Evolutionary conservation across 1,140 invertebrate genomes (phyloP).

Genomic region (Drosophila orosa): DNA sequence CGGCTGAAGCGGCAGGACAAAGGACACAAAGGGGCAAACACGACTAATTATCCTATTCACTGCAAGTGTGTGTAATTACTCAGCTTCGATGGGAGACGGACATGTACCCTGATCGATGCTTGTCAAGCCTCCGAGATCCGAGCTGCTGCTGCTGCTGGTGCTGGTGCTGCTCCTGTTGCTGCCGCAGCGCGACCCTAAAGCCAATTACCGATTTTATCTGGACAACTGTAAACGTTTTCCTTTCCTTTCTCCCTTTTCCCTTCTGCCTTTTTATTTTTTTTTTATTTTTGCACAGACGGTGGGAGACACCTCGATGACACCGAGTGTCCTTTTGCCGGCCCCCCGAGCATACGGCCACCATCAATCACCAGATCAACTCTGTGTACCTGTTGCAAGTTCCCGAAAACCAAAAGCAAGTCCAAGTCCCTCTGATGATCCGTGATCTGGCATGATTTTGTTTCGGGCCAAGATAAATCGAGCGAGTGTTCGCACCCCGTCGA

Average conservation of each 20-base stretch:
- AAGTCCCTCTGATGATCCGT: conserved; percentile 24
- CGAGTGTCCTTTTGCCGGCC: conserved; percentile 36
- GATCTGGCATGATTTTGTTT: conserved; percentile 66
- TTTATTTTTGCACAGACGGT: conserved; percentile 20
- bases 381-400: conserved; percentile 44
- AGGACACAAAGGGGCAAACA: conserved; percentile 67
- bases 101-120: conserved; percentile 48
- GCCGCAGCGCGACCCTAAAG: conserved; percentile 42
- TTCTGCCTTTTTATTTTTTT: neutral
- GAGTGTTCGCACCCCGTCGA: conserved; percentile 79
- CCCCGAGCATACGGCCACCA: conserved; percentile 57
- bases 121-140: conserved; percentile 44
- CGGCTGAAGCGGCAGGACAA: conserved; percentile 49
- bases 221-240: conserved; percentile 49
- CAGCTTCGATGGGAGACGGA: conserved; percentile 11
- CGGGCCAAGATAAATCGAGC: conserved; percentile 67
- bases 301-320: conserved; percentile 44
- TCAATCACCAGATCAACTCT: conserved; percentile 56
- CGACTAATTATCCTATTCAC: conserved; percentile 78
- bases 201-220: conserved; percentile 80
- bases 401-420: conserved; percentile 1
- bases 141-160: conserved; percentile 10
- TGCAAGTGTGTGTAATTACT: conserved; percentile 75
- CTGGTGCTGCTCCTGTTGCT: conserved; percentile 47
- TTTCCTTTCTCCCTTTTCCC: neutral